These are phyloP conservation scores for Pseudomyrmex sp. DNA, from an alignment of 1,140 invertebrate genomes.

Conservation along the genomic window DNA sequence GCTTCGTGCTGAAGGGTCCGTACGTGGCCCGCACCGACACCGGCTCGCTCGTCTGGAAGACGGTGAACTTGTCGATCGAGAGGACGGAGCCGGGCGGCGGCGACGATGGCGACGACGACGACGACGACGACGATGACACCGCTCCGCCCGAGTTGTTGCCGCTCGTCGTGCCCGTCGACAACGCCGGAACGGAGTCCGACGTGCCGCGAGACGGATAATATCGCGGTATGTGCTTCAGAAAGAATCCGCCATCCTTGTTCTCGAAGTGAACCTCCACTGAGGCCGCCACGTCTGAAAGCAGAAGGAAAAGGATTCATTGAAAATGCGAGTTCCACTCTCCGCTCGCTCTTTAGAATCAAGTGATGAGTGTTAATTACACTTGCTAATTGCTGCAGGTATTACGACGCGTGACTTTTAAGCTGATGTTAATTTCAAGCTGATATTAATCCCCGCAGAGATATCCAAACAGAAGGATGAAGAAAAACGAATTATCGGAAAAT, in stretches of 20 bases:
- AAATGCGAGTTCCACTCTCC: not conserved
- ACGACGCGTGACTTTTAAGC: too few species aligned
- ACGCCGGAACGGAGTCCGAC: conserved; percentile 77
- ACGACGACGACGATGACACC: conserved; percentile 74
- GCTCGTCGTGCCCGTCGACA: conserved; percentile 58
- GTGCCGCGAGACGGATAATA: conserved; percentile 83
- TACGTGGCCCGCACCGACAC: conserved; percentile 95
- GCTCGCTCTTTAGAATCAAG: not conserved
- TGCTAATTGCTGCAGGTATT: too few species aligned
- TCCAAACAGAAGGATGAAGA: too few species aligned
- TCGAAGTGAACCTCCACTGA: conserved; percentile 95
- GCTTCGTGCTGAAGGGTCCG: conserved; percentile 96
- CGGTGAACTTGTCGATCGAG: conserved; percentile 93
- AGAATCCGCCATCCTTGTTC: conserved; percentile 95
- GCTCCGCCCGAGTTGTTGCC: conserved; percentile 3
- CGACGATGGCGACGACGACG: conserved; percentile 79
- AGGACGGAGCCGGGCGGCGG: conserved; percentile 87
- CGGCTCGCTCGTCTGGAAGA: conserved; percentile 94
- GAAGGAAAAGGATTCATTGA: not conserved
- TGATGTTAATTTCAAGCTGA: not conserved
- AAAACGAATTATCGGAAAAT: too few species aligned
- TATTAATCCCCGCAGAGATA: too few species aligned
- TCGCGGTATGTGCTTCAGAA: conserved; percentile 91
- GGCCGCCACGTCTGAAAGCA: conserved; percentile 79
- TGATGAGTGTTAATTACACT: not conserved